These are phyloP conservation scores for Lycopodina hypogea DNA, from an alignment of 37 sponge, comb jelly and placozoan genomes.

Conservation along the genomic window DNA sequence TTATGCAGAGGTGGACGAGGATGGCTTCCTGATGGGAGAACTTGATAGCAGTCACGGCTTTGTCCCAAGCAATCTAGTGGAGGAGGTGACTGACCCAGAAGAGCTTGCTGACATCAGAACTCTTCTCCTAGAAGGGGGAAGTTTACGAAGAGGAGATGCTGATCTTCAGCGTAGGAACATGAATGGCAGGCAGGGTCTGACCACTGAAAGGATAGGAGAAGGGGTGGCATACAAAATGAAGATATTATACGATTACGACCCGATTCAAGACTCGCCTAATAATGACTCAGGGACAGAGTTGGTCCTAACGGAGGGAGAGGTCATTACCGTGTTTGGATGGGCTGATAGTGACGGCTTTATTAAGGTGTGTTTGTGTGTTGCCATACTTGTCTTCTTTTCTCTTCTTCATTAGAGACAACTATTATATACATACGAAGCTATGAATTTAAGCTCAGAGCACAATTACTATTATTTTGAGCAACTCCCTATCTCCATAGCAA, in stretches of 20 bases:
- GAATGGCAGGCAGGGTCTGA: not conserved
- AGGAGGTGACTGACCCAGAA: constrained; percentile 31
- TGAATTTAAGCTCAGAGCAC: not conserved
- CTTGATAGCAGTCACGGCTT: constrained; percentile 19
- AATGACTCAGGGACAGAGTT: constrained; percentile 40
- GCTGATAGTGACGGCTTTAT: constrained; percentile 49
- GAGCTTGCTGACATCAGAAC: constrained; percentile 11
- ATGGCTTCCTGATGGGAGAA: constrained; percentile 46
- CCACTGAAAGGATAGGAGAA: not conserved
- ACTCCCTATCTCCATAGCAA: no score
- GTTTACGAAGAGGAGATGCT: not conserved
- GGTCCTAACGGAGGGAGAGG: constrained; percentile 36
- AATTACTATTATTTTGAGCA: not conserved
- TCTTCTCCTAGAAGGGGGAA: not conserved
- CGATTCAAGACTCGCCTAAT: constrained; percentile 50
- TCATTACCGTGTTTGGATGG: constrained; percentile 42
- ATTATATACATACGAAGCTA: not conserved
- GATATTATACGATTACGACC: constrained; percentile 45
- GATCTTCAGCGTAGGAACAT: not conserved
- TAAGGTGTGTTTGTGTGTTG: constrained; percentile 20
- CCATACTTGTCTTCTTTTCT: not conserved
- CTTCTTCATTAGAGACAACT: not conserved
- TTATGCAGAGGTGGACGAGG: constrained; percentile 26
- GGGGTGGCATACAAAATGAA: constrained; percentile 14
- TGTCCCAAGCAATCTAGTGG: constrained; percentile 58